A percentile compares a stretch with the other conserved stretches of the same genome.
Evolutionary conservation across 2,113 vertebrate genomes (phyloP).

Genomic region (Heterotilapia buettikoferi): DNA sequence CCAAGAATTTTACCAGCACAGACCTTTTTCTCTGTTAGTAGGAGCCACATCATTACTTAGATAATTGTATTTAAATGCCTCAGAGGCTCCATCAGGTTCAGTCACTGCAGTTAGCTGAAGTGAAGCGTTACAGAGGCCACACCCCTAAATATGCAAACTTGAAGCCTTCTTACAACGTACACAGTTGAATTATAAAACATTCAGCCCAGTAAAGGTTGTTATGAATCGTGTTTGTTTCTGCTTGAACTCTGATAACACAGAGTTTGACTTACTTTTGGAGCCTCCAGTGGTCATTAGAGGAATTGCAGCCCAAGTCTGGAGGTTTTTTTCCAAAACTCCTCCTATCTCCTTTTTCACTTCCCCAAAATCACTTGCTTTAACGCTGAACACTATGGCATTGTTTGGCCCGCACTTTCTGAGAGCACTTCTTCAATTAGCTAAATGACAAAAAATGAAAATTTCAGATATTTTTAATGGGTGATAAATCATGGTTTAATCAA

Average conservation of each 20-base stretch:
- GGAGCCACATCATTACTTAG: not conserved
- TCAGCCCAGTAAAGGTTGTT: not conserved
- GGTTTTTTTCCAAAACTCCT: rapidly evolving
- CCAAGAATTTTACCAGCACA: not conserved
- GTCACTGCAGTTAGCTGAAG: rapidly evolving
- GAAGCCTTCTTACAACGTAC: too few species aligned
- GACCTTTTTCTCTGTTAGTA: not conserved
- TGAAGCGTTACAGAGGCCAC: not conserved
- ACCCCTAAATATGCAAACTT: not conserved
- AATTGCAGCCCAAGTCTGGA: not conserved
- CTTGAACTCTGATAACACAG: not conserved
- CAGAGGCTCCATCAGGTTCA: not conserved
- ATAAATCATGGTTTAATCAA: not conserved
- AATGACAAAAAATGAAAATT: not conserved
- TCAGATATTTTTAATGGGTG: not conserved
- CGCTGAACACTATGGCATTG: not conserved
- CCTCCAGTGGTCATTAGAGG: not conserved
- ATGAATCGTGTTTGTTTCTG: not conserved
- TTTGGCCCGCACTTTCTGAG: not conserved
- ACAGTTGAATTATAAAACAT: not conserved
- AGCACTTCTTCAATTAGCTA: not conserved
- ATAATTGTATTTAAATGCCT: not conserved
- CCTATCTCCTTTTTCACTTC: not conserved
- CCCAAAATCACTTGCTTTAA: not conserved
- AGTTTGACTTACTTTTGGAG: not conserved